Evolutionary conservation across 2,888 invertebrate species (phyloP).

Genomic region (Chrysodeixis includens): DNA sequence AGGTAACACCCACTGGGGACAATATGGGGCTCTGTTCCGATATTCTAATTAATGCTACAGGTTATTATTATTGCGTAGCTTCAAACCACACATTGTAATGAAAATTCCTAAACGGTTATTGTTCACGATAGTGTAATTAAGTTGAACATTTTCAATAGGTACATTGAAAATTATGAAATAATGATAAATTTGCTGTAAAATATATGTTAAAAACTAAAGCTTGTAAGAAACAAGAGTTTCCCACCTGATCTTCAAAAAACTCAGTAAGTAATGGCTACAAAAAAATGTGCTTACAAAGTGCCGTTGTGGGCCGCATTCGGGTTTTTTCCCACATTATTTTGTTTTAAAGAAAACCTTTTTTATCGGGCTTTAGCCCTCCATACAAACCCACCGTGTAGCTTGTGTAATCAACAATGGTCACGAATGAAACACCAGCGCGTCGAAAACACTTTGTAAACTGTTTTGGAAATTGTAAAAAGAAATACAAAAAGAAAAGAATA

Average conservation of each 20-base stretch:
- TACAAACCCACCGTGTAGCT: constrained; percentile 5
- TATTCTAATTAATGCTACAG: constrained; percentile 7
- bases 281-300: constrained; percentile 4
- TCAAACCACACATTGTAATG: not conserved
- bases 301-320: not conserved
- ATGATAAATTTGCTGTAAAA: not conserved
- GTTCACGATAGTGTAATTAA: not conserved
- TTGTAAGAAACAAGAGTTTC: not conserved
- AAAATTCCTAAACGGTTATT: not conserved
- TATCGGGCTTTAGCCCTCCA: constrained; percentile 1
- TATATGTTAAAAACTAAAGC: not conserved
- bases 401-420: constrained; percentile 9
- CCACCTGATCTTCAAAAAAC: not conserved
- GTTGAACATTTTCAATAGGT: too few relatives aligned
- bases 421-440: constrained; percentile 6
- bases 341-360: constrained; percentile 7
- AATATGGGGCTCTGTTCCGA: not conserved
- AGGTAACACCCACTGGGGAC: not conserved
- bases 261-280: not conserved
- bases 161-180: too few relatives aligned
- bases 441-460: constrained; percentile 6
- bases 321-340: constrained; percentile 8
- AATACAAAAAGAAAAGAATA: not conserved
- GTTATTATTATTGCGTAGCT: not conserved
- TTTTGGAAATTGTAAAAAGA: not conserved